phyloP scores from a whole-genome alignment of 1,140 invertebrate genomes.

The Andrena cerasifolii region DNA sequence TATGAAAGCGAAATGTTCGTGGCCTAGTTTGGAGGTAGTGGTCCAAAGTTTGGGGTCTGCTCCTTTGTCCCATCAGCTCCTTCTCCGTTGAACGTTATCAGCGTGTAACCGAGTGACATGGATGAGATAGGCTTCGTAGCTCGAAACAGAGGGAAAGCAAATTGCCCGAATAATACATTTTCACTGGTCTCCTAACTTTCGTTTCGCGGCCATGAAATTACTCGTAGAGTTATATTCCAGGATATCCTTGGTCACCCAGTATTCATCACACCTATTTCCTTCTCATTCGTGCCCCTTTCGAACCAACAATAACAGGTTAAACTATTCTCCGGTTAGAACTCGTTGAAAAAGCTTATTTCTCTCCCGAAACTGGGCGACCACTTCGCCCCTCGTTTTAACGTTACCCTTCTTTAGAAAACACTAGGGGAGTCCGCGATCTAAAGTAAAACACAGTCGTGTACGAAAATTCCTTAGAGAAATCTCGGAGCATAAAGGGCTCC shows the following conservation, averaged over 20 bases:
- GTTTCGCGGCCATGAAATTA: slow-evolving; percentile 19
- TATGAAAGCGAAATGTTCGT: neutral
- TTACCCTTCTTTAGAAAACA: neutral
- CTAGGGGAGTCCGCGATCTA: neutral
- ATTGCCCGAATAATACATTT: slow-evolving; percentile 50
- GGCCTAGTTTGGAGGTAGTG: neutral
- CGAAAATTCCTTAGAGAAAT: neutral
- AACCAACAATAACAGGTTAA: neutral
- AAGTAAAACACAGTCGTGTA: neutral
- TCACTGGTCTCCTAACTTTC: slow-evolving; percentile 17
- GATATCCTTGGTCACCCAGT: neutral
- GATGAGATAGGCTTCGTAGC: slow-evolving; percentile 8
- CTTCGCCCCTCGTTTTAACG: neutral
- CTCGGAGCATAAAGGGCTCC: neutral
- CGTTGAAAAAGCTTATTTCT: neutral
- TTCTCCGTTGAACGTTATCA: neutral
- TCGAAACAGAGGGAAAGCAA: slow-evolving; percentile 11
- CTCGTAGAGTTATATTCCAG: neutral
- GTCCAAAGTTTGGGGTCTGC: neutral
- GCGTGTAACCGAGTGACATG: neutral
- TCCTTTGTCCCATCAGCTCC: neutral
- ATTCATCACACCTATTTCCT: no score
- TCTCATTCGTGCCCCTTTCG: neutral
- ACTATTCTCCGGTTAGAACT: neutral
- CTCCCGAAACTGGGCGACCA: neutral